These are phyloP conservation scores for Cheilosia soror DNA, from an alignment of 2,888 invertebrate genomes.

Conservation along the genomic window DNA sequence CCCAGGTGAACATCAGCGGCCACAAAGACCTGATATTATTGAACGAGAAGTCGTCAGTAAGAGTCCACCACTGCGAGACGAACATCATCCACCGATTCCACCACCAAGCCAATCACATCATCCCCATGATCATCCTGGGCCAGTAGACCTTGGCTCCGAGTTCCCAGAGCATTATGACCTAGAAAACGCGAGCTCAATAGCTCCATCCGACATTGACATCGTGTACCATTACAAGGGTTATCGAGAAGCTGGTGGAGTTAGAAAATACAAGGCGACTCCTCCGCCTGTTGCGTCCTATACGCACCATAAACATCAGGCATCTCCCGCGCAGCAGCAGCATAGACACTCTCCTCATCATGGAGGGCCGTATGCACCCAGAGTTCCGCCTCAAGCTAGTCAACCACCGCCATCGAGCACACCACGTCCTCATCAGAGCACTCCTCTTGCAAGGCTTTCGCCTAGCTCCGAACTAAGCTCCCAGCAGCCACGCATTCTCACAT, in stretches of 20 bases:
- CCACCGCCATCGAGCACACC: conserved; percentile 88
- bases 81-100: conserved; percentile 92
- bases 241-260: conserved; percentile 91
- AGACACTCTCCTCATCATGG: conserved; percentile 91
- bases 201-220: conserved; percentile 98
- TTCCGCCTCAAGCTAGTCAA: conserved; percentile 89
- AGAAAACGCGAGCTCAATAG: conserved; percentile 98
- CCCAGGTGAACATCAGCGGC: conserved; percentile 89
- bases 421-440: conserved; percentile 94
- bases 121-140: conserved; percentile 89
- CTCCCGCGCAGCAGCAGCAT: conserved; percentile 88
- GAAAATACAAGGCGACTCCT: conserved; percentile 94
- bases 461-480: conserved; percentile 96
- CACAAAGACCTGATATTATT: conserved; percentile 96
- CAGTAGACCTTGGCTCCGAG: conserved; percentile 91
- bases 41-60: conserved; percentile 94
- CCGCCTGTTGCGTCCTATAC: conserved; percentile 91
- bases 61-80: conserved; percentile 91
- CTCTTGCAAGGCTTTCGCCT: conserved; percentile 94
- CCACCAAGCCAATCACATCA: conserved; percentile 89
- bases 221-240: conserved; percentile 98
- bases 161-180: conserved; percentile 97
- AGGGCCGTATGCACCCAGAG: conserved; percentile 89
- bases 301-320: conserved; percentile 90
- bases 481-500: conserved; percentile 95